phyloP scores from a whole-genome alignment of 2,797 vertebrate species.

The Neoniphon sammara region DNA sequence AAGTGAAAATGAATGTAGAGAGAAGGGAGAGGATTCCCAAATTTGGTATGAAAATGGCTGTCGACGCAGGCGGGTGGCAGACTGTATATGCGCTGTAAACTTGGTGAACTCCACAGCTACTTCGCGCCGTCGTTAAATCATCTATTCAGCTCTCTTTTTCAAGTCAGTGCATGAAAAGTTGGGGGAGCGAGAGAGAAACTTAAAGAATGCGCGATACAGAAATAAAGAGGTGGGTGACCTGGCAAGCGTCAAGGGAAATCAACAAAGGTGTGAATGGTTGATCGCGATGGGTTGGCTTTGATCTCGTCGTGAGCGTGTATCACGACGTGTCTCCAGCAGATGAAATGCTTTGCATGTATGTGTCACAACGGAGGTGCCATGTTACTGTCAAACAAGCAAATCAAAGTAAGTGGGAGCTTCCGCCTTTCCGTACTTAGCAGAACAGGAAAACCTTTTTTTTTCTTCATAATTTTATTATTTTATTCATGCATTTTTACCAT shows the following conservation, averaged over 20 bases:
- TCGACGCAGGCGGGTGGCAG: slow-evolving; percentile 32
- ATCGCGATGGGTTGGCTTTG: slow-evolving; percentile 37
- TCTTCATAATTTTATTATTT: background rate
- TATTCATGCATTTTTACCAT: slow-evolving; percentile 5
- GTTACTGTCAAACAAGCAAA: slow-evolving; percentile 6
- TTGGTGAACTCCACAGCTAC: slow-evolving; percentile 28
- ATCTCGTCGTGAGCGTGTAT: slow-evolving; percentile 34
- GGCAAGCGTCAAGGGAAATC: slow-evolving; percentile 55
- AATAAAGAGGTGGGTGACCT: slow-evolving; percentile 53
- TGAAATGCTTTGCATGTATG: slow-evolving; percentile 51
- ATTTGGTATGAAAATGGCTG: slow-evolving; percentile 59
- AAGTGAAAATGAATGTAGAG: slow-evolving; percentile 43
- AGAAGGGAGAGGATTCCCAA: slow-evolving; percentile 73
- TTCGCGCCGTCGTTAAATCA: slow-evolving; percentile 37
- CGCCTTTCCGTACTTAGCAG: slow-evolving; percentile 10
- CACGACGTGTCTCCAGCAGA: slow-evolving; percentile 41
- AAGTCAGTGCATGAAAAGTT: slow-evolving; percentile 57
- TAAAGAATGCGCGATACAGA: slow-evolving; percentile 35
- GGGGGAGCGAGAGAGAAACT: slow-evolving; percentile 40
- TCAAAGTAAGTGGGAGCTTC: slow-evolving; percentile 17
- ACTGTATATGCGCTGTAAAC: background rate
- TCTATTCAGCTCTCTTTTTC: slow-evolving; percentile 57
- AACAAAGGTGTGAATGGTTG: slow-evolving; percentile 54
- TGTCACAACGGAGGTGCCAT: slow-evolving; percentile 40
- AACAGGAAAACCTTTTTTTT: slow-evolving; percentile 28